These are phyloP conservation scores for Antheraea pernyi DNA, from an alignment of 1,140 invertebrate genomes.

Conservation along the genomic window DNA sequence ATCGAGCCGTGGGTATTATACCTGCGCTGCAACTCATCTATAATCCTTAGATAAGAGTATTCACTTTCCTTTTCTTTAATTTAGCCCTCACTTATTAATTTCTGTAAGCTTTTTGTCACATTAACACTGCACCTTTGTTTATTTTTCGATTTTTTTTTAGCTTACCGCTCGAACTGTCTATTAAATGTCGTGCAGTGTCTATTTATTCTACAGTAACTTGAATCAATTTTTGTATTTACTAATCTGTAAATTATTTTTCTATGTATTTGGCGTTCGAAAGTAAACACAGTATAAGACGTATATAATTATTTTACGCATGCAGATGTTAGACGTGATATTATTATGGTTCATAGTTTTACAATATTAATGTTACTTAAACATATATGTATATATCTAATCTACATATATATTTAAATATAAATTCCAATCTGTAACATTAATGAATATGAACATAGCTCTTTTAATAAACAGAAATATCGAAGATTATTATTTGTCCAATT, in stretches of 20 bases:
- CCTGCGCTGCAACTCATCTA: constrained; percentile 53
- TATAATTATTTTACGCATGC: constrained; percentile 48
- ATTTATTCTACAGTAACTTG: constrained; percentile 34
- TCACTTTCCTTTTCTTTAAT: constrained; percentile 44
- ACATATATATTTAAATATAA: neutral
- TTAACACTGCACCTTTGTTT: constrained; percentile 49
- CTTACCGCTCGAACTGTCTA: constrained; percentile 56
- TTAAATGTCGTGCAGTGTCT: constrained; percentile 55
- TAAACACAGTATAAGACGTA: constrained; percentile 30
- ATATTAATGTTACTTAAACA: neutral
- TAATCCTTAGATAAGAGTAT: constrained; percentile 49
- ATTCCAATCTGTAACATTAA: neutral
- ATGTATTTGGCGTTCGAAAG: neutral
- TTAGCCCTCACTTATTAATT: constrained; percentile 52
- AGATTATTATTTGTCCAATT: no score
- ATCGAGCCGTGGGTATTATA: constrained; percentile 72
- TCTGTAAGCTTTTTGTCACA: constrained; percentile 52
- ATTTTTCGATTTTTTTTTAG: constrained; percentile 41
- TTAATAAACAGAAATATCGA: neutral
- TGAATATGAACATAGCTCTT: constrained; percentile 8
- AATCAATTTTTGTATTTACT: constrained; percentile 29
- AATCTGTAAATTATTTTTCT: neutral
- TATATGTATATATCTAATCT: neutral
- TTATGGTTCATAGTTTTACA: neutral
- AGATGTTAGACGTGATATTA: constrained; percentile 49